Evolutionary conservation across 2,888 invertebrate genomes (phyloP).

Genomic region (Bedellia somnulentella): DNA sequence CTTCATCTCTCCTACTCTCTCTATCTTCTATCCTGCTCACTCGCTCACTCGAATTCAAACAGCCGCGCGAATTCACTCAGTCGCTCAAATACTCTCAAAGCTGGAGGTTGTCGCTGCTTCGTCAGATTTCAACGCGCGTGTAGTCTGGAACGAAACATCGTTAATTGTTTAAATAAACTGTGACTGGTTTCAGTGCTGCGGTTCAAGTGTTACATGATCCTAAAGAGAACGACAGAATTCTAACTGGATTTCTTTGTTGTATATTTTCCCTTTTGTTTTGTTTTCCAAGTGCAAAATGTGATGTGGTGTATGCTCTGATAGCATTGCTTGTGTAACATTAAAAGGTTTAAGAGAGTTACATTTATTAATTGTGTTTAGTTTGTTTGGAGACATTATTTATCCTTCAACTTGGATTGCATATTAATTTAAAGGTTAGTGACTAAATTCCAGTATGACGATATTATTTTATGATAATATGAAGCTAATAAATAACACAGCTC

Average conservation of each 20-base stretch:
- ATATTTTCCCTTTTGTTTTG: slow-evolving; percentile 25
- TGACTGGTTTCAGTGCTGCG: slow-evolving; percentile 21
- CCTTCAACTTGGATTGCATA: slow-evolving; percentile 22
- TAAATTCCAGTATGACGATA: too few relatives aligned
- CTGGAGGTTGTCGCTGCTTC: slow-evolving; percentile 17
- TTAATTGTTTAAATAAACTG: slow-evolving; percentile 28
- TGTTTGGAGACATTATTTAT: slow-evolving; percentile 13
- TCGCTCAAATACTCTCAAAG: slow-evolving; percentile 14
- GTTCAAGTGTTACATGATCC: slow-evolving; percentile 17
- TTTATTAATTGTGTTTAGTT: slow-evolving; percentile 41
- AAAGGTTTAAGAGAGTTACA: slow-evolving; percentile 37
- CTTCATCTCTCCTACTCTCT: slow-evolving; percentile 1
- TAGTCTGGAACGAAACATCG: slow-evolving; percentile 34
- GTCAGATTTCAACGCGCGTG: slow-evolving; percentile 18
- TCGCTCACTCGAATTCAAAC: slow-evolving; percentile 3
- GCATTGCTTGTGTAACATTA: slow-evolving; percentile 48
- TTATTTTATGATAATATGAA: too few relatives aligned
- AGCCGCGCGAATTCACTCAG: slow-evolving; percentile 2
- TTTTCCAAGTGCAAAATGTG: slow-evolving; percentile 52
- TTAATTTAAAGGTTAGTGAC: slow-evolving; percentile 5
- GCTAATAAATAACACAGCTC: too few relatives aligned
- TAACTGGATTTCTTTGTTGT: slow-evolving; percentile 30
- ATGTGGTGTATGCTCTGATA: slow-evolving; percentile 48
- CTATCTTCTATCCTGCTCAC: slow-evolving; percentile 3
- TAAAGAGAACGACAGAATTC: slow-evolving; percentile 18